These are phyloP conservation scores for Aphrophora alni DNA, from an alignment of 2,888 invertebrate species.

Conservation along the genomic window DNA sequence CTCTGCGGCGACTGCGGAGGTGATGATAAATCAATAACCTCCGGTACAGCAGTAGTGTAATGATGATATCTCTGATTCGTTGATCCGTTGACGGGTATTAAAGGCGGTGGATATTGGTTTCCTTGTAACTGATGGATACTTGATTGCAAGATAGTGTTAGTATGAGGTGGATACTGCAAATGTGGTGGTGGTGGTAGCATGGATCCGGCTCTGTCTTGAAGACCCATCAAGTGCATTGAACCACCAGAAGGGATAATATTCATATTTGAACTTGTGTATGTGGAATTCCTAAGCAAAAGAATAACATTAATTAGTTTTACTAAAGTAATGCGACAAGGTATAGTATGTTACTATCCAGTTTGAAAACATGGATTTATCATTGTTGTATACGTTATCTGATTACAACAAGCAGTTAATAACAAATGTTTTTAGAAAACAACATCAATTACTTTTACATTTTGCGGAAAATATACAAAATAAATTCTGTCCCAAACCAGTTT, in stretches of 20 bases:
- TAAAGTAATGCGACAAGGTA: too few species aligned
- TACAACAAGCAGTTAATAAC: too few species aligned
- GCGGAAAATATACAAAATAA: too few species aligned
- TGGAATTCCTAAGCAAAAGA: constrained; percentile 39
- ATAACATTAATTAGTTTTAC: too few species aligned
- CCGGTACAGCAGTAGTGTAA: constrained; percentile 52
- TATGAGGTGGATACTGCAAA: constrained; percentile 39
- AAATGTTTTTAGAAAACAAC: too few species aligned
- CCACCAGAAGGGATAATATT: constrained; percentile 20
- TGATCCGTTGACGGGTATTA: constrained; percentile 61
- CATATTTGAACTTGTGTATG: constrained; percentile 36
- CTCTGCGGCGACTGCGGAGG: constrained; percentile 58
- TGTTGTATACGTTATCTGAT: too few species aligned
- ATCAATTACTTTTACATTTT: too few species aligned
- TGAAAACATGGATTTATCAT: too few species aligned
- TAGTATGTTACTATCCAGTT: too few species aligned
- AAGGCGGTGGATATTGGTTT: constrained; percentile 62
- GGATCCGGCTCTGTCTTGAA: constrained; percentile 4
- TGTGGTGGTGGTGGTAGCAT: constrained; percentile 45
- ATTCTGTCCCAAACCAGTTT: too few species aligned
- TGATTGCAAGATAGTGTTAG: constrained; percentile 2
- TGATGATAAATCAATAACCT: constrained; percentile 62
- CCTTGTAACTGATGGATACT: constrained; percentile 20
- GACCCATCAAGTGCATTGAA: constrained; percentile 40
- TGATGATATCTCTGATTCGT: constrained; percentile 42